Conservation (phyloP, 2,888 invertebrate genomes). For the Isotomurus palustris region DNA sequence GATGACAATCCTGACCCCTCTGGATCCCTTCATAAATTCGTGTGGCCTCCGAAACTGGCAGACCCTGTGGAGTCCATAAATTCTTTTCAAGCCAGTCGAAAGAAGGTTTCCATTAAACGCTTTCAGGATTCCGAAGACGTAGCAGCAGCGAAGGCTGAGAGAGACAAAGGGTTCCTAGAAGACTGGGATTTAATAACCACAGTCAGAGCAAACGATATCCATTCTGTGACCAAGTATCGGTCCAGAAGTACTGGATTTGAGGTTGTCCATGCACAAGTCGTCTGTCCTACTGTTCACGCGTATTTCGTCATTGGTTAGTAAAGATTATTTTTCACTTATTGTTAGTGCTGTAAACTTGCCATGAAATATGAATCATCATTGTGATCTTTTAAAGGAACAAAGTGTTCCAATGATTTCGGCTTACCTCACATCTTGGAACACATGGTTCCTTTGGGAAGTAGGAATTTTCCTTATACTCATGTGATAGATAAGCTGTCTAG, state of each 20-base stretch:
- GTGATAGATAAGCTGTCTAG: constrained; percentile 17
- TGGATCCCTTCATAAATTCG: no score
- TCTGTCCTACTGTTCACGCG: constrained; percentile 14
- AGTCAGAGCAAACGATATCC: constrained; percentile 18
- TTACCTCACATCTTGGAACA: constrained; percentile 13
- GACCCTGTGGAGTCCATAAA: no score
- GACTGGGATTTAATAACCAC: constrained; percentile 13
- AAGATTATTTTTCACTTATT: not conserved
- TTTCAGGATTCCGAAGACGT: not conserved
- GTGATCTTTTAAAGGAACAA: not conserved
- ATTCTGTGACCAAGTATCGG: constrained; percentile 15
- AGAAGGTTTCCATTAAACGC: not conserved
- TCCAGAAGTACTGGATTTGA: constrained; percentile 9
- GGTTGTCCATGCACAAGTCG: constrained; percentile 15
- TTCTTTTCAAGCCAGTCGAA: not conserved
- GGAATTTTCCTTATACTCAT: constrained; percentile 18
- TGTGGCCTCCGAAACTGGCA: no score
- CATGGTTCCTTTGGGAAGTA: constrained; percentile 26
- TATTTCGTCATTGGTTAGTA: constrained; percentile 12
- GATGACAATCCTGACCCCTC: no score
- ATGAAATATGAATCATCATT: no score
- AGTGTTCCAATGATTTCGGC: not conserved
- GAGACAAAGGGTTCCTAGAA: not conserved
- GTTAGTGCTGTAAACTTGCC: not conserved
- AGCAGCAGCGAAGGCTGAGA: not conserved